Percentiles rank a stretch among this genome's conserved stretches.
Conservation (phyloP, 2,797 vertebrate species). For the Melanotaenia maccullochi region DNA sequence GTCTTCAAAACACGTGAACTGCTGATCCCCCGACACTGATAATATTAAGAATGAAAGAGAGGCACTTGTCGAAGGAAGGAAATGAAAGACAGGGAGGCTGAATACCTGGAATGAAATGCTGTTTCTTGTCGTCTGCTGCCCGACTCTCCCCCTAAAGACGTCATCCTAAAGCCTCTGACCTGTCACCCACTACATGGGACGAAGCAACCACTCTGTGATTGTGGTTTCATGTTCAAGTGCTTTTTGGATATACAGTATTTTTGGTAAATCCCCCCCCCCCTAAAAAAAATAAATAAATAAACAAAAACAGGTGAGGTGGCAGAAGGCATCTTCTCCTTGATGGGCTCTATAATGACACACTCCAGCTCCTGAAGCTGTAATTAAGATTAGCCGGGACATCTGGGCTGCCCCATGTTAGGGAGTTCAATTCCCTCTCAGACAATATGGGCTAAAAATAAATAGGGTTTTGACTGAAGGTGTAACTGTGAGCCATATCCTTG, state of each 20-base stretch:
- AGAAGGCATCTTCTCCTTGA: conserved; percentile 13
- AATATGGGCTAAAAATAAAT: conserved; percentile 45
- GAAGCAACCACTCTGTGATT: neutral
- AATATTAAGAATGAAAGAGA: conserved; percentile 39
- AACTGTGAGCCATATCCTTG: conserved; percentile 15
- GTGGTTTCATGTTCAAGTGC: conserved; percentile 15
- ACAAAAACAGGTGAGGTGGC: neutral
- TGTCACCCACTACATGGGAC: conserved; percentile 15
- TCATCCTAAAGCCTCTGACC: conserved; percentile 23
- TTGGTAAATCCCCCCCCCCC: neutral
- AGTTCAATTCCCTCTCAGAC: conserved; percentile 33
- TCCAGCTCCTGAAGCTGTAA: conserved; percentile 14
- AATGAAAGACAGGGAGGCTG: conserved; percentile 42
- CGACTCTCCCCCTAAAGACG: conserved; percentile 8
- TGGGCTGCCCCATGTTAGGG: conserved; percentile 11
- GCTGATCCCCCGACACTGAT: conserved; percentile 44
- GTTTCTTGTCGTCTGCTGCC: neutral
- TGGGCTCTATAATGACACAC: conserved; percentile 18
- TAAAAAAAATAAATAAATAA: no score
- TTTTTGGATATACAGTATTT: conserved; percentile 8
- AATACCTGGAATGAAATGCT: conserved; percentile 27
- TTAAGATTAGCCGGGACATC: conserved; percentile 49
- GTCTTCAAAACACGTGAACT: conserved; percentile 36
- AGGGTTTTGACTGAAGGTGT: conserved; percentile 9
- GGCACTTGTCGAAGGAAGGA: conserved; percentile 45